Evolutionary conservation across 1,140 invertebrate species (phyloP).

Genomic region (Bombus huntii): DNA sequence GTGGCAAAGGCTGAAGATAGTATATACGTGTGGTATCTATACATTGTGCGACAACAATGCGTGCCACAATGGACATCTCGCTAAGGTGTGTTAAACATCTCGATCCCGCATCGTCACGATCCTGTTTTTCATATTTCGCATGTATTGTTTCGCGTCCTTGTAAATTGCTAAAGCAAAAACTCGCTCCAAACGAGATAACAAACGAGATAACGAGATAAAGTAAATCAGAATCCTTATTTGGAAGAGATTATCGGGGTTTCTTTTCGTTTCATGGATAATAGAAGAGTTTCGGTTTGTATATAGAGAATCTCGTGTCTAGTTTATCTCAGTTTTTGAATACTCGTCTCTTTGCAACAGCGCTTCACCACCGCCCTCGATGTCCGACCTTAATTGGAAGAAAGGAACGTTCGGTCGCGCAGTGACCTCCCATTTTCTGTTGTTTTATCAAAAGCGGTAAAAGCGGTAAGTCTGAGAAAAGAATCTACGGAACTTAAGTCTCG

Average conservation of each 20-base stretch:
- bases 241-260: not conserved
- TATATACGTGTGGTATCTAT: conserved; percentile 37
- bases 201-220: not conserved
- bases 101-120: not conserved
- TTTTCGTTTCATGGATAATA: not conserved
- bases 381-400: not conserved
- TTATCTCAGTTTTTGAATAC: not conserved
- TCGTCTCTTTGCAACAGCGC: not conserved
- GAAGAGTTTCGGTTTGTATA: not conserved
- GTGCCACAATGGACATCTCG: conserved; percentile 30
- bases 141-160: too few relatives aligned
- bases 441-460: not conserved
- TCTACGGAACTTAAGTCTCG: not conserved
- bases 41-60: conserved; percentile 36
- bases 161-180: too few relatives aligned
- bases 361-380: not conserved
- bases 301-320: too few relatives aligned
- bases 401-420: not conserved
- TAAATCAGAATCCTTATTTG: not conserved
- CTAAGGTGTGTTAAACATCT: not conserved
- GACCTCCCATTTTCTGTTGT: not conserved
- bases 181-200: not conserved
- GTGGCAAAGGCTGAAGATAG: conserved; percentile 32
- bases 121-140: too few relatives aligned
- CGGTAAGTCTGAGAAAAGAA: not conserved